Conservation (phyloP, 2,888 invertebrate genomes). For the Electrophaes corylata region DNA sequence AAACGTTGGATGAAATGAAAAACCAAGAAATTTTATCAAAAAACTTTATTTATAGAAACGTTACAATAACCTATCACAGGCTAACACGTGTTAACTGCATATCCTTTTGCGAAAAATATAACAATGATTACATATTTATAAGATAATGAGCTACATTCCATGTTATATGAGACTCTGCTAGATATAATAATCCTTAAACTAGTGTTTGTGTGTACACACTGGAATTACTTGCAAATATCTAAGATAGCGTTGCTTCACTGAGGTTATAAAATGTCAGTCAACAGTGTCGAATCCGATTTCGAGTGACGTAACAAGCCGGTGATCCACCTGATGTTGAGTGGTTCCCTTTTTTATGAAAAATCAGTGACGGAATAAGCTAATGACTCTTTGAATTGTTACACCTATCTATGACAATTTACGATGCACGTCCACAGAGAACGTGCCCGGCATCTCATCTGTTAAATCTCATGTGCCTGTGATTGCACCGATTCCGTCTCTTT, state of each 20-base stretch:
- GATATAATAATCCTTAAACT: slow-evolving; percentile 33
- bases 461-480: too few relatives aligned
- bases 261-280: background rate
- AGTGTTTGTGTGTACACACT: slow-evolving; percentile 31
- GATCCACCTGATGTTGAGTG: background rate
- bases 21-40: slow-evolving; percentile 4
- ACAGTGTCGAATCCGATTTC: background rate
- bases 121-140: slow-evolving; percentile 14
- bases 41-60: slow-evolving; percentile 70
- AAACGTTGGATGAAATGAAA: background rate
- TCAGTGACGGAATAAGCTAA: too few relatives aligned
- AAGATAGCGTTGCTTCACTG: background rate
- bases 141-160: slow-evolving; percentile 18
- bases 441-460: too few relatives aligned
- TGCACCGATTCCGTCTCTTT: too few relatives aligned
- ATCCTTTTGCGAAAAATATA: slow-evolving; percentile 20
- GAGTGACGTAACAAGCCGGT: background rate
- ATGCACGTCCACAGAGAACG: too few relatives aligned
- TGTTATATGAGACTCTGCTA: slow-evolving; percentile 31
- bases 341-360: too few relatives aligned
- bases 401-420: too few relatives aligned
- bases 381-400: too few relatives aligned
- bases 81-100: slow-evolving; percentile 61
- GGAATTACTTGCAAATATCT: slow-evolving; percentile 20
- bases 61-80: slow-evolving; percentile 79